Conservation (phyloP, 1,140 invertebrate genomes). For the Dendrolimus punctatus region DNA sequence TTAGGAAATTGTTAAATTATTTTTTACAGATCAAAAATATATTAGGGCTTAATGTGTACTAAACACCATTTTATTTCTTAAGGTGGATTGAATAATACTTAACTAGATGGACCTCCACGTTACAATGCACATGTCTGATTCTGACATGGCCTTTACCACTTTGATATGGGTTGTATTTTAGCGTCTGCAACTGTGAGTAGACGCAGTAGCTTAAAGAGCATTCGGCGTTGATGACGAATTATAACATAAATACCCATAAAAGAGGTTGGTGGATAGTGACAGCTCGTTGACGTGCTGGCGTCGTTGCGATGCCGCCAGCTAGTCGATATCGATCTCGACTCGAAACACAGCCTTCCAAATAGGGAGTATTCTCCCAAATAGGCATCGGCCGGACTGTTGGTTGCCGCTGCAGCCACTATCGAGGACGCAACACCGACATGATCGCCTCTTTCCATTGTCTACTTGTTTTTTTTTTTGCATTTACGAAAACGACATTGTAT, state of each 20-base stretch:
- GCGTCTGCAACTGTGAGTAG: too few relatives aligned
- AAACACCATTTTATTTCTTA: too few relatives aligned
- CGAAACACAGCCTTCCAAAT: slow-evolving; percentile 66
- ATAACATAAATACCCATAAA: slow-evolving; percentile 18
- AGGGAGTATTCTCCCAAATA: slow-evolving; percentile 61
- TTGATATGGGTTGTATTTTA: too few relatives aligned
- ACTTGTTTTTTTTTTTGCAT: slow-evolving; percentile 50
- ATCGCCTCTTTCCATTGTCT: slow-evolving; percentile 61
- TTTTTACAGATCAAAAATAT: too few relatives aligned
- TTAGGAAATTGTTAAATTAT: too few relatives aligned
- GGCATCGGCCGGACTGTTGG: slow-evolving; percentile 39
- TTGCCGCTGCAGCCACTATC: slow-evolving; percentile 37
- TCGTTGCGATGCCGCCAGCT: slow-evolving; percentile 27
- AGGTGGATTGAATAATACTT: too few relatives aligned
- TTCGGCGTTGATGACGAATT: too few relatives aligned
- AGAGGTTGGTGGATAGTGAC: slow-evolving; percentile 35
- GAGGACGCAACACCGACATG: slow-evolving; percentile 33
- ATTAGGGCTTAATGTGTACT: too few relatives aligned
- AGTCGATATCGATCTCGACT: slow-evolving; percentile 56
- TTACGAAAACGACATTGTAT: slow-evolving; percentile 46
- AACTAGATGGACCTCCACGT: too few relatives aligned
- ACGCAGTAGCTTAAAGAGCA: too few relatives aligned
- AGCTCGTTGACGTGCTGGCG: slow-evolving; percentile 35
- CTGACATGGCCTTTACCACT: too few relatives aligned
- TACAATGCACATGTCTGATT: too few relatives aligned